Base-by-base conservation (phyloP, 92 coral and sea anemone species). In the Phenganax marumi region DNA sequence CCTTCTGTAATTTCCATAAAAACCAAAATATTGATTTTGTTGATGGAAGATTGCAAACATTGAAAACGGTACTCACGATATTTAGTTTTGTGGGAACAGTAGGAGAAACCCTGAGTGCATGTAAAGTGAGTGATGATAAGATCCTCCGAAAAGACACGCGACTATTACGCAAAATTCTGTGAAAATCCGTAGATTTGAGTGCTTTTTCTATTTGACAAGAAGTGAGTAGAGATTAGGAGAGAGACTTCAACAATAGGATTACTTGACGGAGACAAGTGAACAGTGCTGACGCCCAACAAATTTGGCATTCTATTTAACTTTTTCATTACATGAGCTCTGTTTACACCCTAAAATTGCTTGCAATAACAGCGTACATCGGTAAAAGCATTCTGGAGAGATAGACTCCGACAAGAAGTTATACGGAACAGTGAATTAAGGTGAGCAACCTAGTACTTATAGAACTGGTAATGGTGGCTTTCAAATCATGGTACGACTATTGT, bases 211-310 rank as follows among this genome's bases (percentile, higher is more conserved):
- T 76, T 54, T 55, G 56, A 76, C 14, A 56, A 17, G 12, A 62
- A 58, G 16, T 48, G 12, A 8, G 17, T 10, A 57, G 81, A 76
- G 81, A 76, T 76, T 76, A 76, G 9, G 79, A 23, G 65, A 56
- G 65, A 43, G 26, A 63, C 62, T 14, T 54, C 54, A 54, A 76
- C 81, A 76, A 76, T 76, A 48, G 81, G 39, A 54, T 21, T 76
- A 76, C 50, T 76, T 76, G 81, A 76, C 81, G 54, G 23, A 48
- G 68, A 55, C 81, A 66, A 54, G 62, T 76, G 81, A 54, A 12
- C 16, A 68, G 16, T 68, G 12, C 18, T 39, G 49, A 19, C 57
- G 52, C 81, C 17, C 68, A 62, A 76, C 81, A 76, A 76, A 76
- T 62, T 54, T 24, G 81, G 81, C 68, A 56, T 76, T 76, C 50